phyloP scores from a whole-genome alignment of 2,113 vertebrate species.

The Grantiella picta region DNA sequence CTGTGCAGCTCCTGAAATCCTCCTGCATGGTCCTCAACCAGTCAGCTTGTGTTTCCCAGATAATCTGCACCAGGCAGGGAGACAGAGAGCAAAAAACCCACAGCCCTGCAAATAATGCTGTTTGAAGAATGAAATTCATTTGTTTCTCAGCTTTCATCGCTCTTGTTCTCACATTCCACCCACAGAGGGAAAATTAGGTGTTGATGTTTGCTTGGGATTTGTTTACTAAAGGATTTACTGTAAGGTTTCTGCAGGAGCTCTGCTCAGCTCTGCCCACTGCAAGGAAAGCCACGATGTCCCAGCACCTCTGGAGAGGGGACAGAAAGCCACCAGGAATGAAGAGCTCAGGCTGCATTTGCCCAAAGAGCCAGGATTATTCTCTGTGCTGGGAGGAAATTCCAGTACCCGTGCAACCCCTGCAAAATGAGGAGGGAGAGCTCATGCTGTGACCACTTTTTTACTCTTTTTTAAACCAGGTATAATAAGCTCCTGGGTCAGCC shows the following conservation, averaged over 20 bases:
- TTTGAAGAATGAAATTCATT: not conserved
- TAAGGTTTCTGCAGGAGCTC: not conserved
- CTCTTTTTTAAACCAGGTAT: not conserved
- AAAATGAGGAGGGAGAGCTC: not conserved
- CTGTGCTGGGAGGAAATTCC: not conserved
- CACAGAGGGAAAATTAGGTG: conserved; percentile 32
- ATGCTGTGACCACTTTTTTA: not conserved
- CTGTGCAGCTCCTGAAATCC: not conserved
- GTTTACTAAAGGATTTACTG: not conserved
- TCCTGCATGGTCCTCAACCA: not conserved
- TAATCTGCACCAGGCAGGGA: not conserved
- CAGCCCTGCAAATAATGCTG: not conserved
- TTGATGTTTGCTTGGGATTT: not conserved
- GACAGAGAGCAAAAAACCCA: not conserved
- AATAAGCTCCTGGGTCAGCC: conserved; percentile 28
- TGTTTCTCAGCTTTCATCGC: not conserved
- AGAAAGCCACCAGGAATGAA: rapidly evolving
- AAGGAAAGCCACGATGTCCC: not conserved
- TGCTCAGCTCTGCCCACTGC: not conserved
- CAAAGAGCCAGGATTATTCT: not conserved
- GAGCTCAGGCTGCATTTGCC: not conserved
- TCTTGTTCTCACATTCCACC: conserved; percentile 6
- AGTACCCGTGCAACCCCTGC: not conserved
- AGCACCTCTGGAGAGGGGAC: not conserved
- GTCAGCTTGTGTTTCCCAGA: not conserved